Conservation (phyloP, 2,888 invertebrate genomes). For the Choristoneura rosaceana region DNA sequence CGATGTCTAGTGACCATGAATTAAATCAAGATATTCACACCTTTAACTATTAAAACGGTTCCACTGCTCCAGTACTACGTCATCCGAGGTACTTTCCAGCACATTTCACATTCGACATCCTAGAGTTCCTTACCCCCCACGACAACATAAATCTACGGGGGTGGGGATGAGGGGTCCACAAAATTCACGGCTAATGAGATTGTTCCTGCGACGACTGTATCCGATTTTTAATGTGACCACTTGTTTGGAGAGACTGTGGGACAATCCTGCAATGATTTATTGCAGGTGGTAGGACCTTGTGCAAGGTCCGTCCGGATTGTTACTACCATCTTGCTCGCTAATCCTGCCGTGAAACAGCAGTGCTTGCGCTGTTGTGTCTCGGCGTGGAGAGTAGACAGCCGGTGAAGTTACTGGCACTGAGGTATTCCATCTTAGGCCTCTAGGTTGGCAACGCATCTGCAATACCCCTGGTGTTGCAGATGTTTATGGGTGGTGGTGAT, state of each 20-base stretch:
- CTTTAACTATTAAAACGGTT: neutral
- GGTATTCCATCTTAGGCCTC: no score
- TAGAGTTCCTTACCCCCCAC: neutral
- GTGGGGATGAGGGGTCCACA: constrained; percentile 49
- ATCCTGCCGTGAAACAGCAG: no score
- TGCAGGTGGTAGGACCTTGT: no score
- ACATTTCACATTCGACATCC: neutral
- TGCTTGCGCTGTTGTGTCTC: no score
- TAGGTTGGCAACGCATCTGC: no score
- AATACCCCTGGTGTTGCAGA: no score
- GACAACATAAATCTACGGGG: constrained; percentile 33
- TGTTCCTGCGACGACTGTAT: constrained; percentile 54
- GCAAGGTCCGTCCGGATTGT: neutral
- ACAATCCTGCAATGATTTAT: neutral
- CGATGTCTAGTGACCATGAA: no score
- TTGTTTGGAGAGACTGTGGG: neutral
- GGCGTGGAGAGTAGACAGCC: no score
- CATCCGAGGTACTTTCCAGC: neutral
- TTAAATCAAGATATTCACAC: neutral
- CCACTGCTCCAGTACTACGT: neutral
- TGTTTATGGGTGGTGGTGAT: no score
- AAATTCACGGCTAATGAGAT: constrained; percentile 67
- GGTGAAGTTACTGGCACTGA: no score
- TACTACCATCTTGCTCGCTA: no score
- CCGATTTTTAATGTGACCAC: constrained; percentile 30